Evolutionary conservation across 2,113 vertebrate genomes (phyloP), one percentile per base, ranked within the genome.

Genomic region (Glareola pratincola): DNA sequence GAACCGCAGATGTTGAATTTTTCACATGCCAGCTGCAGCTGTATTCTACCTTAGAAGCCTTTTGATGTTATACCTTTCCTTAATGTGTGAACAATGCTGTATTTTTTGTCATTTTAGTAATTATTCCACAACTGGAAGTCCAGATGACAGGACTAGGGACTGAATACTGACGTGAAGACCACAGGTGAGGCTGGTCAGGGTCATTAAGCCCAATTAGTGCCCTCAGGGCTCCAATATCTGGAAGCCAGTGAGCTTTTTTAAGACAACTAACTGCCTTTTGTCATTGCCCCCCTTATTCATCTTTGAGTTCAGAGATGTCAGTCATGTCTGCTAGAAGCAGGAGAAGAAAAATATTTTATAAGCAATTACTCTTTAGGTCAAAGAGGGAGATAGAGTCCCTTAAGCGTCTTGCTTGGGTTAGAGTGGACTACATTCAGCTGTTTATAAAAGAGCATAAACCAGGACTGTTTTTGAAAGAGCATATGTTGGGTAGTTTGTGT

Each of bases 171-270:
- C 8, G 19, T 39, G 23, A 69, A 39, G 41, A 37, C 9, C 17
- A 8, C 8, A 29, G 32, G 12, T 62, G 47, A 74, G 36, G 24
- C 32, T 68, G 9, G 9, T 59, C 24, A 63, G 27, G 74, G 24
- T 20, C 1, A 0, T 50, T 34, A 37, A 48, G n/a, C 32, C 53
- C 18, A 34, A 2, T 23, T n/a, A 59, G 37, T 59, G 34, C 21
- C 14, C 4, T 60, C 29, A 29, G 51, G 45, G 7, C 51, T 41
- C 21, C 64, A 45, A 21, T 30, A 7, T 23, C 21, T 63, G 41
- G 47, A 63, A 88, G 48, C 18, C 54, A 64, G 4, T 37, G 19
- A 63, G 30, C 10, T 37, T 54, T 82, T 62, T 59, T 22, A 59
- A 75, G 54, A 27, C 45, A 92, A 26, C 14, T 67, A 17, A 24